A percentile compares a stretch with the other conserved stretches of the same genome.
Conservation (phyloP, 2,113 vertebrate genomes). For the Strix aluco region DNA sequence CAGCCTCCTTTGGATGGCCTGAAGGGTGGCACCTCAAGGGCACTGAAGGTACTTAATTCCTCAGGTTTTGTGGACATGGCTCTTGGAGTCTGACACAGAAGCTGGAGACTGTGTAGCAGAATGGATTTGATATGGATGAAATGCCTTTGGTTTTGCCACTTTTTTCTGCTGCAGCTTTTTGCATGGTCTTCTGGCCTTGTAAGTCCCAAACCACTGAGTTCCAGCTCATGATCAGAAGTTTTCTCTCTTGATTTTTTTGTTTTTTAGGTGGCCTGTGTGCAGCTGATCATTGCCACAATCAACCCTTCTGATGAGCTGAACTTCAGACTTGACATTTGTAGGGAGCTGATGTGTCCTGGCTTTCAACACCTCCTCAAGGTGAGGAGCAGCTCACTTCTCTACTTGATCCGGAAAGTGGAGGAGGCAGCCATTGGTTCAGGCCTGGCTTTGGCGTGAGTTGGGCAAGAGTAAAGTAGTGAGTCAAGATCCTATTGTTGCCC, state of each 20-base stretch:
- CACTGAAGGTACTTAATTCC: slow-evolving; percentile 75
- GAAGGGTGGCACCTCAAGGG: slow-evolving; percentile 72
- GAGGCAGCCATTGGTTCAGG: neutral
- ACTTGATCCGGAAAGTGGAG: neutral
- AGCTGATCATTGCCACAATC: slow-evolving; percentile 88
- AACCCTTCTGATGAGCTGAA: slow-evolving; percentile 87
- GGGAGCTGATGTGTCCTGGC: slow-evolving; percentile 85
- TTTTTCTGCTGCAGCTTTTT: neutral
- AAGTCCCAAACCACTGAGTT: neutral
- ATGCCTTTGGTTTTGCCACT: neutral
- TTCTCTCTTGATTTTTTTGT: neutral
- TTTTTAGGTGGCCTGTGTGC: slow-evolving; percentile 84
- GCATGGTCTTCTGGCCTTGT: neutral
- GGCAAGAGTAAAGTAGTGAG: neutral
- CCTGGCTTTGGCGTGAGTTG: neutral
- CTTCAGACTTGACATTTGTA: slow-evolving; percentile 90
- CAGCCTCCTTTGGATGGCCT: slow-evolving; percentile 85
- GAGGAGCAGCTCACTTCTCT: neutral
- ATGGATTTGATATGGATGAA: neutral
- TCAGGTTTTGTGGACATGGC: neutral
- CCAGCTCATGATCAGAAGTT: neutral
- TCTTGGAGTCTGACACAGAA: neutral
- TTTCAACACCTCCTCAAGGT: slow-evolving; percentile 82
- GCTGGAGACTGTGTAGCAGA: neutral
- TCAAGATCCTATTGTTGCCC: neutral